Evolutionary conservation across 2,113 vertebrate species (phyloP), one percentile per base, ranked within the genome.

Genomic region (Cyrtonyx montezumae): DNA sequence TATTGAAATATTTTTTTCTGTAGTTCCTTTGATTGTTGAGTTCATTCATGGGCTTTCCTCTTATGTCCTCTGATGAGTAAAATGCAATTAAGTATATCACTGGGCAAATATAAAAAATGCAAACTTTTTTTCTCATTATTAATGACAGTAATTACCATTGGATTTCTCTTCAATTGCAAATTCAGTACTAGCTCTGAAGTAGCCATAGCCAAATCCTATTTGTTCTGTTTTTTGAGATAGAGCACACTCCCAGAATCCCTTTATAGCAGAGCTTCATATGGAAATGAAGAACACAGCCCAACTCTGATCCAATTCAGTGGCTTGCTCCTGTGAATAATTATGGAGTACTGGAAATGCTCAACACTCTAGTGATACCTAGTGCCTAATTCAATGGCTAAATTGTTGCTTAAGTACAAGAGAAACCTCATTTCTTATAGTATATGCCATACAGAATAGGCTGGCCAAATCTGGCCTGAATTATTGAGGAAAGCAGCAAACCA

Each of bases 141-240:
- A 26, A 46, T 20, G 13, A 9, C 56, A 61, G 48, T 70, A 85
- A 87, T 91, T 80, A 48, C 59, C 23, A 26, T 3, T 71, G 61
- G 7, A 77, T 78, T 91, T 59, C 22, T 81, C 15, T 48, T 82
- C 30, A 61, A 91, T 51, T 87, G 65, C 40, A 78, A 88, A 80
- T 66, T 71, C 76, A 68, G 30, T 37, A 51, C 28, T 59, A 13
- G 6, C 40, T 75, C 11, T 86, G 82, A 67, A 91, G 59, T 68
- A 85, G 28, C 59, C 49, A 65, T 75, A 93, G 32, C n/a, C 43
- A 95, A 91, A 96, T 94, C 85, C 85, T 68, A 20, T 80, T 94
- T 85, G 84, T 80, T 65, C 9, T 30, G 15, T 15, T 77, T 85
- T 89, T 79, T 12, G 25, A 67, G 68, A 91, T 19, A 85, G 84